phyloP scores from a whole-genome alignment of 2,888 invertebrate species.

The Clepsis dumicolana region DNA sequence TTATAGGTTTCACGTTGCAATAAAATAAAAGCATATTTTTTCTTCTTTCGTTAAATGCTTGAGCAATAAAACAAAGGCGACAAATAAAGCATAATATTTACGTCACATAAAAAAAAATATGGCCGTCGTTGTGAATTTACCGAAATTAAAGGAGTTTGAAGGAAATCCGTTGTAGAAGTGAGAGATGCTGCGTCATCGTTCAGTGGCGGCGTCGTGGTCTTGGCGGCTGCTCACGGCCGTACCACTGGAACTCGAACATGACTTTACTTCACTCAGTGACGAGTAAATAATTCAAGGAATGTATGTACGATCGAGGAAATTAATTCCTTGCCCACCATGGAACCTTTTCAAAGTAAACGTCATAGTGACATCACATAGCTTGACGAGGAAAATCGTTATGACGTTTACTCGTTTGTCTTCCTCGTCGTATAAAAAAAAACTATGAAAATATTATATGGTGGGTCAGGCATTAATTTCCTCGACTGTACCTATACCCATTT shows the following conservation, averaged over 20 bases:
- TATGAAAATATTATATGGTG: too few relatives aligned
- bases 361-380: too few relatives aligned
- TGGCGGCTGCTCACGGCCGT: conserved; percentile 29
- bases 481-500: too few relatives aligned
- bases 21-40: conserved; percentile 17
- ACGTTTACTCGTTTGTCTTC: too few relatives aligned
- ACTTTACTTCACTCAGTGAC: neutral
- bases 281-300: too few relatives aligned
- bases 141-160: conserved; percentile 36
- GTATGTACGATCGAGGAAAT: too few relatives aligned
- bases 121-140: conserved; percentile 36
- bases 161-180: conserved; percentile 34
- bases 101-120: conserved; percentile 40
- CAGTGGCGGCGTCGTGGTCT: conserved; percentile 27
- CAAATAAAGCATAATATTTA: conserved; percentile 36
- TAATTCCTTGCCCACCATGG: too few relatives aligned
- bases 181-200: conserved; percentile 35
- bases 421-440: too few relatives aligned
- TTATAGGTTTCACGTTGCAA: neutral
- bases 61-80: conserved; percentile 23
- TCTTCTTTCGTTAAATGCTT: conserved; percentile 22
- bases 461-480: too few relatives aligned
- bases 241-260: conserved; percentile 29
- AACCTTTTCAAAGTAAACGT: too few relatives aligned
- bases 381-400: too few relatives aligned